Percentiles rank a stretch among this genome's conserved stretches.
phyloP scores from a whole-genome alignment of 2,797 vertebrate species.

The Acridotheres tristis region DNA sequence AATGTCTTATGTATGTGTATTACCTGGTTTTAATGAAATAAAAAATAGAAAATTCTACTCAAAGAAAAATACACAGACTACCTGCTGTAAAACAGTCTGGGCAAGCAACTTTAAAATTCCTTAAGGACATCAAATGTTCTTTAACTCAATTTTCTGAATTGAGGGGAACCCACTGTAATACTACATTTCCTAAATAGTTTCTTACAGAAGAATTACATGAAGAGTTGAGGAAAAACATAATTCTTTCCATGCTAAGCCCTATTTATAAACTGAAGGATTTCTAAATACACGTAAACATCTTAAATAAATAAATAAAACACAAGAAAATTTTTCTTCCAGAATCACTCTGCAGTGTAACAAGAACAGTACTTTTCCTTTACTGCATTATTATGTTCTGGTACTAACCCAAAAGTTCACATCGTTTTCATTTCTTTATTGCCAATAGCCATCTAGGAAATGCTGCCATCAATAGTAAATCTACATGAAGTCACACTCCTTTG shows the following conservation, averaged over 20 bases:
- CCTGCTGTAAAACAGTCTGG: not conserved
- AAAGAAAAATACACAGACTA: not conserved
- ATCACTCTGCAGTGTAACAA: not conserved
- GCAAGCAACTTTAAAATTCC: not conserved
- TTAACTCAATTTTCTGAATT: not conserved
- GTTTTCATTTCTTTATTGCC: conserved; percentile 47
- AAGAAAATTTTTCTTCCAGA: not conserved
- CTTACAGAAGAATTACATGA: not conserved
- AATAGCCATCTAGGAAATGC: conserved; percentile 23
- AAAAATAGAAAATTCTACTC: not conserved
- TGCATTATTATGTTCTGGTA: not conserved
- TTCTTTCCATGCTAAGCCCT: not conserved
- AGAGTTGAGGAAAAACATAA: not conserved
- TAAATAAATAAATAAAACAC: not conserved
- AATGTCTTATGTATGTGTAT: not conserved
- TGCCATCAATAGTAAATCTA: conserved; percentile 60
- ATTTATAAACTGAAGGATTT: not conserved
- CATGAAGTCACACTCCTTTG: not conserved
- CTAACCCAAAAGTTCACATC: conserved; percentile 11
- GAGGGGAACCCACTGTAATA: not conserved
- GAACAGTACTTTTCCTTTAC: not conserved
- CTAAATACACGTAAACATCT: not conserved
- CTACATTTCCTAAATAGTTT: not conserved
- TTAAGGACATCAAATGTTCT: not conserved
- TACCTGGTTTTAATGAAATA: not conserved